phyloP scores from a whole-genome alignment of 2,113 vertebrate genomes.

The Emberiza fucata region DNA sequence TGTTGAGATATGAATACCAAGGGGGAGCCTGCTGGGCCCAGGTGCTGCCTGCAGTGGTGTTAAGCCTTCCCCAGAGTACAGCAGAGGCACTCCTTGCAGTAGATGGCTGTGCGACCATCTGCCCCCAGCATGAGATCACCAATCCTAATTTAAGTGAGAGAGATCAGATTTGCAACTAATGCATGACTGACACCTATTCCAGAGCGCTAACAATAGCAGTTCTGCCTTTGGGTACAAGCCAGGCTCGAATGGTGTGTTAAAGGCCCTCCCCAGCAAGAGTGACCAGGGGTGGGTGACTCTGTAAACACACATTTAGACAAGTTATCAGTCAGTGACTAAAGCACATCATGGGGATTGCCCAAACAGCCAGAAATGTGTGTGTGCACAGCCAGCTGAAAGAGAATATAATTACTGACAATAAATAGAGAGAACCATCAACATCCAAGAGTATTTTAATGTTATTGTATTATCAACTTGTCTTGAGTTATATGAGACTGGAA shows the following conservation, averaged over 20 bases:
- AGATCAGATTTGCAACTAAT: background rate
- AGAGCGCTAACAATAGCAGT: background rate
- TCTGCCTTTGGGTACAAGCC: background rate
- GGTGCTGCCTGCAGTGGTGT: background rate
- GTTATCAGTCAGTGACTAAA: background rate
- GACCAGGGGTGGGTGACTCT: background rate
- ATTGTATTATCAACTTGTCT: background rate
- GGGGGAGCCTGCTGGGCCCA: background rate
- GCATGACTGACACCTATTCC: background rate
- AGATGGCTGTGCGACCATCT: background rate
- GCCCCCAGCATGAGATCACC: background rate
- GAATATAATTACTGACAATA: background rate
- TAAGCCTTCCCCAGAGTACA: background rate
- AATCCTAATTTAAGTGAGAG: background rate
- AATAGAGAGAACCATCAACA: background rate
- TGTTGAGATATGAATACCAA: background rate
- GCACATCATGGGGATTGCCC: background rate
- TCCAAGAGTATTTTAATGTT: background rate
- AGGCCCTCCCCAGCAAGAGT: background rate
- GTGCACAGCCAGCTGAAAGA: background rate
- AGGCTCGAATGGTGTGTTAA: background rate
- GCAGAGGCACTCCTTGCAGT: background rate
- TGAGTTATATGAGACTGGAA: background rate
- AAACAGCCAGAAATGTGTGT: background rate
- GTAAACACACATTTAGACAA: background rate